Base-by-base conservation (phyloP, 92 coral and sea anemone species). In the Isaurus tuberculatus region DNA sequence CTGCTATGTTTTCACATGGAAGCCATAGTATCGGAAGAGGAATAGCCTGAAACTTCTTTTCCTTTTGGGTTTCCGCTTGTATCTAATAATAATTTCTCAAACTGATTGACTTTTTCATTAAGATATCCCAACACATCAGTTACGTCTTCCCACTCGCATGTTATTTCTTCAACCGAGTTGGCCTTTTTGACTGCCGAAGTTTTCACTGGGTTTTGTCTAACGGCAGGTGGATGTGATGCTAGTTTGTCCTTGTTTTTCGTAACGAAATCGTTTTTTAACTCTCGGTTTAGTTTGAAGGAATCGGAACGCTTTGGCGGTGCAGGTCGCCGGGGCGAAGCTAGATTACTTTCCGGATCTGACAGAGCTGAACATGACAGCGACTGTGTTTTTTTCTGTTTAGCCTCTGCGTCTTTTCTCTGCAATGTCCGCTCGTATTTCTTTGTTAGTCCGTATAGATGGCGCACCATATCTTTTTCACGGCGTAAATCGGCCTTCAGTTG, bases 401-500 rank as follows among this genome's bases (percentile, higher is more conserved):
- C 90, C 46, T 94, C 98, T 27, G 95, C 93, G 27, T 94, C 98
- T 80, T 94, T 94, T 88, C 90, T 94, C 73, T 94, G 98, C 70
- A 94, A 91, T 46, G 91, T 94, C 37, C 98, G 87, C 74, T 94
- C 98, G 89, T 91, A 89, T 91, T 91, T 94, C 90, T 94, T 94
- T 64, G 93, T 83, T 48, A 94, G 66, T 53, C 91, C 92, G 60
- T 94, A 91, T 77, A 94, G 36, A 79, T 94, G 89, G 51, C 94
- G 87, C 13, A 94, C 98, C 98, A 94, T 91, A 26, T 94, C 98
- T 85, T 90, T 86, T 70, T 94, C 98, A 17, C 94, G 88, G 64
- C 90, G 90, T 60, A 94, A 80, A 65, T 91, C 98, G 10, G 92
- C 91, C 73, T 94, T 94, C 5, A 94, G 90, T 44, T 94, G 94